Evolutionary conservation across 2,113 vertebrate species (phyloP).

Genomic region (Takifugu bimaculatus): DNA sequence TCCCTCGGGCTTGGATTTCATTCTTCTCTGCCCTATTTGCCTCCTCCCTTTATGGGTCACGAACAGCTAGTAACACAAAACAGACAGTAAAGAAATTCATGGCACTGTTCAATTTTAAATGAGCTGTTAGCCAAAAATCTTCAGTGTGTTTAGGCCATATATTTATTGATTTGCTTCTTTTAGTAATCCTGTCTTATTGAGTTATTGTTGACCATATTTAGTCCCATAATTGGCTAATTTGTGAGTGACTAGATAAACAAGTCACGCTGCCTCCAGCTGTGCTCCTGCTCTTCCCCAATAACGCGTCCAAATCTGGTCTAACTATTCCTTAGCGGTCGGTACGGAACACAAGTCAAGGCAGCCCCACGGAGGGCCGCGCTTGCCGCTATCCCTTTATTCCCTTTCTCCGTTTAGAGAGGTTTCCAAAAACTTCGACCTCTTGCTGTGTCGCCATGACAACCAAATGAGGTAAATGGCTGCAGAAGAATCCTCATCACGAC

Average conservation of each 20-base stretch:
- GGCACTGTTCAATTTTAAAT: too few relatives aligned
- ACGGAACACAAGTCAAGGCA: conserved; percentile 32
- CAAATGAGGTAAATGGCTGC: conserved; percentile 74
- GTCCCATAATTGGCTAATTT: too few relatives aligned
- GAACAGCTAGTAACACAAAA: conserved; percentile 16
- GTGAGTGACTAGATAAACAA: too few relatives aligned
- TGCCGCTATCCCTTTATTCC: conserved; percentile 57
- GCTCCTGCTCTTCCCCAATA: too few relatives aligned
- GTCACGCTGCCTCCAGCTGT: too few relatives aligned
- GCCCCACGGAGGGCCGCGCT: conserved; percentile 46
- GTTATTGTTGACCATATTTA: too few relatives aligned
- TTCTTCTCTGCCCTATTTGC: conserved; percentile 22
- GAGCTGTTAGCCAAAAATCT: neutral
- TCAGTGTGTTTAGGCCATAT: neutral
- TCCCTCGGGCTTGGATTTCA: conserved; percentile 51
- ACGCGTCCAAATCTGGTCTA: too few relatives aligned
- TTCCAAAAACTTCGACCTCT: conserved; percentile 69
- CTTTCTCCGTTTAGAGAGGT: conserved; percentile 47
- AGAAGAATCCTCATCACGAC: conserved; percentile 70
- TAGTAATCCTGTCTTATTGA: neutral
- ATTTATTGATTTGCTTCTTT: neutral
- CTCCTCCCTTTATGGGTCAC: conserved; percentile 56
- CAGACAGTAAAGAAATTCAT: conserved; percentile 1
- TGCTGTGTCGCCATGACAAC: conserved; percentile 78
- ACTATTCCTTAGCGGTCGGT: conserved; percentile 13